Conservation (phyloP, 2,888 invertebrate genomes). For the Panorpa germanica region DNA sequence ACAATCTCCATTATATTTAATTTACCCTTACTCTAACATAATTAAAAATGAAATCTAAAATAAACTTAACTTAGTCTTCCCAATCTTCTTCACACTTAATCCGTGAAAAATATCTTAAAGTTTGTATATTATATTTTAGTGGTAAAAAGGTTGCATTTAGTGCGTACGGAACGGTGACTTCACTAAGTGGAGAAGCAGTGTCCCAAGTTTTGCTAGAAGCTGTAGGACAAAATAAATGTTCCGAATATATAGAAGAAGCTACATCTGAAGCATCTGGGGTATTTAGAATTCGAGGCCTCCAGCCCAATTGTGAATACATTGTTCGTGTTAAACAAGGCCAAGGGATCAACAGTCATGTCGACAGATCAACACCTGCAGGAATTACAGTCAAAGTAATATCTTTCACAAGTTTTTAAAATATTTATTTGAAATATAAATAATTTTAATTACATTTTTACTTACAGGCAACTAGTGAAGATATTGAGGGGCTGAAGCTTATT, state of each 20-base stretch:
- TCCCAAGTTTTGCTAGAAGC: constrained; percentile 60
- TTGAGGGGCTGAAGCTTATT: constrained; percentile 48
- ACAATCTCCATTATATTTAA: neutral
- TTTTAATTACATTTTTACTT: constrained; percentile 12
- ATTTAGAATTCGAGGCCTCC: constrained; percentile 78
- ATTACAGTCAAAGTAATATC: constrained; percentile 25
- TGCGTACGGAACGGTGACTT: constrained; percentile 60
- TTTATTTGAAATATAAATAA: constrained; percentile 16
- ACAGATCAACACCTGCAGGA: constrained; percentile 27
- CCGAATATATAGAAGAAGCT: constrained; percentile 62
- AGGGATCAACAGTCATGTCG: constrained; percentile 17
- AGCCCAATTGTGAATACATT: constrained; percentile 45
- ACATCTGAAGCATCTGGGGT: constrained; percentile 57
- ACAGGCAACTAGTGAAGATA: constrained; percentile 35
- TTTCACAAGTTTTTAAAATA: neutral
- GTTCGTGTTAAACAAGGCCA: constrained; percentile 23
- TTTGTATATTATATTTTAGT: constrained; percentile 22
- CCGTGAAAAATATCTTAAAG: neutral
- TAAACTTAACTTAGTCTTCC: constrained; percentile 20
- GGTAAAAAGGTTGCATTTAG: constrained; percentile 83
- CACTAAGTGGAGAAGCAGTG: constrained; percentile 72
- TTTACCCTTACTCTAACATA: constrained; percentile 4
- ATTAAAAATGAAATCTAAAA: constrained; percentile 45
- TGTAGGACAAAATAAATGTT: constrained; percentile 32
- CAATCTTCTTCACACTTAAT: constrained; percentile 2